Evolutionary conservation across 1,140 invertebrate genomes (phyloP), one percentile per base, ranked within the genome.

Genomic region (Leptonema lineaticorne): DNA sequence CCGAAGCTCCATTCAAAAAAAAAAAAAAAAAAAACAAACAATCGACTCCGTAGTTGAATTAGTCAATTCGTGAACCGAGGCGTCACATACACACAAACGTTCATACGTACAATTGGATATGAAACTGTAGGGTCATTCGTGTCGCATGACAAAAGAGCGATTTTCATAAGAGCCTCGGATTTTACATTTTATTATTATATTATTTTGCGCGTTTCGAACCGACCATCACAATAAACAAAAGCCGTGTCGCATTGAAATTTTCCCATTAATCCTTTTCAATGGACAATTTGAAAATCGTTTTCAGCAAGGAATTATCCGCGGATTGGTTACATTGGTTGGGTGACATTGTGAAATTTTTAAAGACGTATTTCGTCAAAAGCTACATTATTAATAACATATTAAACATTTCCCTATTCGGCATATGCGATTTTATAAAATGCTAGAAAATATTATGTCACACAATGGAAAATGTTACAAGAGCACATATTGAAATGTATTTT

Each of bases 41-140:
- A 53, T 53, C 8, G 50, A 24, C 50, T 11, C 27, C 14, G 11
- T 24, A 2, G 50, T 24, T 53, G 27, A 53, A 53, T 53, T 53
- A 53, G 50, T 26, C 50, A 26, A 53, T 53, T 26, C 22, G 50
- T 26, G 22, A 53, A 22, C 5, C 24, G n/a, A n/a, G n/a, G 14
- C 50, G 24, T 53, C 20, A 26, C 20, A 53, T 9, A 53, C 50
- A 26, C 37, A 41, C 16, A 14, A n/a, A 41, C 37, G 2, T 41
- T 2, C 9, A 41, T 41, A 16, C 16, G 16, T 11, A n/a, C n/a
- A n/a, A n/a, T n/a, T n/a, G 30, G 5, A 33, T 33, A 6, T 11
- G 11, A 41, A 53, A 53, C 24, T 53, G 24, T 53, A 53, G 50
- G 50, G 50, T 53, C 50, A 53, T 53, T 53, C 50, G 50, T 53